Evolutionary conservation across 2,888 invertebrate species (phyloP).

Genomic region (Trimorus sp.): DNA sequence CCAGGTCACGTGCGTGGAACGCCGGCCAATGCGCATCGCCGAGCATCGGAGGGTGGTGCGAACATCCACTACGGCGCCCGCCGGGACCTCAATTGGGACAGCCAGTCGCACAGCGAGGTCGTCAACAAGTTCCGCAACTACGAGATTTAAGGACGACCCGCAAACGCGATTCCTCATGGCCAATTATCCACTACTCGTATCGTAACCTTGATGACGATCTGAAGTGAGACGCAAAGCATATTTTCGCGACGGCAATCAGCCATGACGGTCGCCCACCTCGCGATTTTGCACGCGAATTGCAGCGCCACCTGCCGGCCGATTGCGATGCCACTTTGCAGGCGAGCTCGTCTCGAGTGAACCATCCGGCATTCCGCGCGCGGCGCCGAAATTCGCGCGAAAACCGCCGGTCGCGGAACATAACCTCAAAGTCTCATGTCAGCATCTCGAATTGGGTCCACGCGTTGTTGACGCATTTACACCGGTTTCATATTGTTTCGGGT

Average conservation of each 20-base stretch:
- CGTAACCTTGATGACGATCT: no score
- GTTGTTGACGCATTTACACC: conserved; percentile 31
- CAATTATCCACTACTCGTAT: conserved; percentile 40
- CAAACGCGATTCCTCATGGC: conserved; percentile 48
- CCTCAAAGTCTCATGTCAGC: not conserved
- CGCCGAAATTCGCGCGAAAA: no score
- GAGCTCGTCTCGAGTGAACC: no score
- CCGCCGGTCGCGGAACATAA: no score
- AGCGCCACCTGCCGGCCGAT: no score
- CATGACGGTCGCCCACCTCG: no score
- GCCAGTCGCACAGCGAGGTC: conserved; percentile 90
- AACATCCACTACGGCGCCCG: conserved; percentile 85
- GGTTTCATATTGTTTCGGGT: conserved; percentile 21
- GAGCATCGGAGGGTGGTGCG: conserved; percentile 94
- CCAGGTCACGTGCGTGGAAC: conserved; percentile 84
- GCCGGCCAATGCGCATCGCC: conserved; percentile 84
- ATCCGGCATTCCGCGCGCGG: no score
- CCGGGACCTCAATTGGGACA: conserved; percentile 85
- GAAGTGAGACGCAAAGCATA: no score
- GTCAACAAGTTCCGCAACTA: conserved; percentile 95
- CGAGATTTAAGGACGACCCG: conserved; percentile 87
- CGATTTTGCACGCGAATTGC: no score
- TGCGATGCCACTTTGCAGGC: no score
- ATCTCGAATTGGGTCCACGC: conserved; percentile 24
- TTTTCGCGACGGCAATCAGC: no score